Evolutionary conservation across 2,113 vertebrate genomes (phyloP), one percentile per base, ranked within the genome.

Genomic region (Psophia crepitans): DNA sequence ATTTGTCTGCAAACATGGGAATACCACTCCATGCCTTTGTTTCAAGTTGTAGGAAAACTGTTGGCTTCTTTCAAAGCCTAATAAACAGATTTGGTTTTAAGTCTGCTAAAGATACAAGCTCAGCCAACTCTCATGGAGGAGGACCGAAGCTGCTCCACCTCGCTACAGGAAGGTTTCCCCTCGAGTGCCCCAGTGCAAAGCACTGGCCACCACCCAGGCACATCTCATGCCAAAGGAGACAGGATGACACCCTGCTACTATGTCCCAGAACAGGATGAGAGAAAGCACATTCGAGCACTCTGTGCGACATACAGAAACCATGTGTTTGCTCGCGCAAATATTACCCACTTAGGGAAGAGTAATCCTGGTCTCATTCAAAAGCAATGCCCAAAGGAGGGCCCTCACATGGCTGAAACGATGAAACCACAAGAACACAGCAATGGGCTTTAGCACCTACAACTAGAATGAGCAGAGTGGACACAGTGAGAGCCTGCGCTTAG

Each of bases 301-400:
- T 37, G 27, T 5, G 14, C 27, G 39, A 32, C 37, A 39, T 3
- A 23, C 2, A 58, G 39, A 32, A 60, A 32, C 20, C 11, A 7
- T 14, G 43, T 6, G 1, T 17, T 17, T 27, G 43, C 43, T 64
- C 24, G 0, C 0, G 1, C 8, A 39, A 51, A 5, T 44, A 8
- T 11, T 51, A 33, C 8, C 27, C 13, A 0, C 14, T 9, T 3
- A 8, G 68, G 35, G 33, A 44, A 30, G 46, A 44, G 4, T 3
- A 27, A 35, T 12, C 33, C 58, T 39, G 64, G 61, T 6, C 82
- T 19, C 6, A 3, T 17, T 12, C 13, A 33, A 39, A n/a, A 43
- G 44, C 54, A 32, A 1, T 7, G 43, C 33, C 39, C 3, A 7
- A 15, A 43, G 6, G 5, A 35, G 3, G 14, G 49, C 30, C 51